Percentiles rank a stretch among this genome's conserved stretches.
These are phyloP conservation scores for Clepsis dumicolana DNA, from an alignment of 2,888 invertebrate genomes.

Conservation along the genomic window DNA sequence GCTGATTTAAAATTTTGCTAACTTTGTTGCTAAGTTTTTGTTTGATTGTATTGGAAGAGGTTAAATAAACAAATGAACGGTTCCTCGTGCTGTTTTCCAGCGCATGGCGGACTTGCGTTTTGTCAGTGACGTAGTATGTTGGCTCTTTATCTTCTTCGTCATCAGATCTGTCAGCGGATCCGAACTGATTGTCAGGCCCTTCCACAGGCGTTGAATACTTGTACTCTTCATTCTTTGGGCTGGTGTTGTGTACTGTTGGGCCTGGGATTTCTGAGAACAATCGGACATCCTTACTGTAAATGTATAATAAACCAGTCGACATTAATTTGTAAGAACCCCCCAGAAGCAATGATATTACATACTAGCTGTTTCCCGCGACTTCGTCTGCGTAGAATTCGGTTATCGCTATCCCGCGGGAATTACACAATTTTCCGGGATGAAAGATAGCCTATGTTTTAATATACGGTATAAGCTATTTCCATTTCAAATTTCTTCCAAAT, in stretches of 20 bases:
- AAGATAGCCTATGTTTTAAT: too few relatives aligned
- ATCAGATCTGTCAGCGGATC: slow-evolving; percentile 90
- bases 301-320: not conserved
- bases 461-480: too few relatives aligned
- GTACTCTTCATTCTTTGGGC: slow-evolving; percentile 87
- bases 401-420: too few relatives aligned
- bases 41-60: slow-evolving; percentile 57
- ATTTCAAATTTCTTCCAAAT: too few relatives aligned
- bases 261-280: slow-evolving; percentile 90
- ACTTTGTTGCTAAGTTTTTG: slow-evolving; percentile 66
- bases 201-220: slow-evolving; percentile 76
- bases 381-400: too few relatives aligned
- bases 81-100: slow-evolving; percentile 62
- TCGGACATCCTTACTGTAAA: not conserved
- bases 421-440: too few relatives aligned
- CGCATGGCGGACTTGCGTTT: slow-evolving; percentile 48
- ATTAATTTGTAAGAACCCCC: not conserved
- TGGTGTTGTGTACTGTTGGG: slow-evolving; percentile 86
- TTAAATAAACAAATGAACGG: slow-evolving; percentile 54
- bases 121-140: slow-evolving; percentile 53
- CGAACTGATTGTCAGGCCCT: slow-evolving; percentile 89
- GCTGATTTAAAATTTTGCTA: slow-evolving; percentile 40
- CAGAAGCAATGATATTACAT: too few relatives aligned
- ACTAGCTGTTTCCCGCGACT: too few relatives aligned
- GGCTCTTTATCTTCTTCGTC: slow-evolving; percentile 85